Evolutionary conservation across 2,888 invertebrate species (phyloP).

Genomic region (Linnaemya tessellans): DNA sequence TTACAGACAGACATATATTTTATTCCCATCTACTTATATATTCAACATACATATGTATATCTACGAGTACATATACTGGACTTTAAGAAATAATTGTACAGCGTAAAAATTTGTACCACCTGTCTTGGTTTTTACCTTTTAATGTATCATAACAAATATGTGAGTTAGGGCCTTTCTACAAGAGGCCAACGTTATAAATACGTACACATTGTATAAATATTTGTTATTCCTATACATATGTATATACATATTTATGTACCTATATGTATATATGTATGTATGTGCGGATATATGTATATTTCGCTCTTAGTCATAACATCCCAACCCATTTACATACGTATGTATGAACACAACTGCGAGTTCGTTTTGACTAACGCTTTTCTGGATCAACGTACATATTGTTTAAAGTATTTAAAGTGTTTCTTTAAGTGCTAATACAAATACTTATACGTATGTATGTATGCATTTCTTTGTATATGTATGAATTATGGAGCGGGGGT

Average conservation of each 20-base stretch:
- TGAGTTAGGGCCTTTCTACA: no score
- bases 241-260: neutral
- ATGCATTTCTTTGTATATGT: neutral
- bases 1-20: no score
- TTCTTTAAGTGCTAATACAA: conserved; percentile 47
- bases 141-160: no score
- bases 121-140: no score
- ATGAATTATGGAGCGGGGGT: neutral
- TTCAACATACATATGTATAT: no score
- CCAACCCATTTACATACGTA: conserved; percentile 23
- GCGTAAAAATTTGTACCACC: no score
- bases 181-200: no score
- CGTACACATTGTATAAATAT: no score
- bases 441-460: neutral
- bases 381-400: conserved; percentile 50
- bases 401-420: conserved; percentile 37
- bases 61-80: no score
- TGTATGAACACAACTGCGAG: neutral
- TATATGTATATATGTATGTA: neutral
- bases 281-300: neutral
- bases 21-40: no score
- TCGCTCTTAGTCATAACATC: conserved; percentile 21
- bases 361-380: conserved; percentile 61
- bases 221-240: neutral
- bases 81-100: no score